A percentile compares a stretch with the other conserved stretches of the same genome.
These are phyloP conservation scores for Microplitis deprimator DNA, from an alignment of 2,888 invertebrate species.

Conservation along the genomic window DNA sequence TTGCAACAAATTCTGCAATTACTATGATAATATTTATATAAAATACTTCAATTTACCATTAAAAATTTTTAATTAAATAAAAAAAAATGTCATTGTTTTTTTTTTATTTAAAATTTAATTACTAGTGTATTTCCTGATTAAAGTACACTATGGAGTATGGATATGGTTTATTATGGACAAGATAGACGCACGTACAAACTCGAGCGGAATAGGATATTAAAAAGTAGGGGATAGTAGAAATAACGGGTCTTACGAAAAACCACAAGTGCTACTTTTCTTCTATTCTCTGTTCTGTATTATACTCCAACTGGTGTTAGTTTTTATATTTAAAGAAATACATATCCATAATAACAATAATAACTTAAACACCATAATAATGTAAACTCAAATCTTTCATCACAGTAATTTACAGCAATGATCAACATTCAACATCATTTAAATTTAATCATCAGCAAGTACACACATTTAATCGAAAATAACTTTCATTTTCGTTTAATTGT, in stretches of 20 bases:
- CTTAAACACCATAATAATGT: conserved; percentile 36
- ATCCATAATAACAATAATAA: conserved; percentile 8
- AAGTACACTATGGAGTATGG: neutral
- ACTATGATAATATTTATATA: too few relatives aligned
- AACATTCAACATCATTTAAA: neutral
- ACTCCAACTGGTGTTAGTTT: conserved; percentile 23
- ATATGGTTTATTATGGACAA: neutral
- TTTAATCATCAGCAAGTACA: neutral
- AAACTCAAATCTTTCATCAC: conserved; percentile 25
- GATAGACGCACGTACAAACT: conserved; percentile 18
- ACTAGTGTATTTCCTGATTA: neutral
- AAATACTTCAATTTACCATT: neutral
- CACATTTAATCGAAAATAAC: conserved; percentile 15
- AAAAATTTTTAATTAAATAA: neutral
- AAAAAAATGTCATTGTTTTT: neutral
- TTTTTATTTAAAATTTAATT: conserved; percentile 1
- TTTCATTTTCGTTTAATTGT: conserved; percentile 32
- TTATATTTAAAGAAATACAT: conserved; percentile 19
- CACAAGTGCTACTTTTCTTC: conserved; percentile 49
- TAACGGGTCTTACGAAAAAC: conserved; percentile 53
- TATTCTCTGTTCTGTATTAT: conserved; percentile 29
- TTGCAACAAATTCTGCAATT: too few relatives aligned
- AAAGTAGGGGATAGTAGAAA: conserved; percentile 27
- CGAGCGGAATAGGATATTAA: conserved; percentile 20
- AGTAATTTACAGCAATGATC: neutral